Evolutionary conservation across 2,888 invertebrate genomes (phyloP).

Genomic region (Cotesia congregata): DNA sequence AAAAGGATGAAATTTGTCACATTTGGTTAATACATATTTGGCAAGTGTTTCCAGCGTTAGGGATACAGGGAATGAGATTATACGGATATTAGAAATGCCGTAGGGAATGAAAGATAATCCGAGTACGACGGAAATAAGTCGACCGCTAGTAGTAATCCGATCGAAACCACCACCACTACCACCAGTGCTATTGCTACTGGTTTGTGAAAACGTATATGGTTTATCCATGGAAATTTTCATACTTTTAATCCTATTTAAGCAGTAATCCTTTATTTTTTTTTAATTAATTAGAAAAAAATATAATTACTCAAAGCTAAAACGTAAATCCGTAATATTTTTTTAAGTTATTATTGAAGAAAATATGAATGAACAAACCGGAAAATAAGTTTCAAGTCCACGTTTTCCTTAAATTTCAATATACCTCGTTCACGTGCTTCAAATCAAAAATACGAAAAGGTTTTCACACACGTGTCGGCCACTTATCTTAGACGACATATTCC

Average conservation of each 20-base stretch:
- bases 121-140: slow-evolving; percentile 46
- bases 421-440: slow-evolving; percentile 67
- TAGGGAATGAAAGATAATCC: slow-evolving; percentile 36
- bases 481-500: slow-evolving; percentile 47
- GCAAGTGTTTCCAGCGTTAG: slow-evolving; percentile 27
- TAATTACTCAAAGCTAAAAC: not conserved
- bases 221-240: slow-evolving; percentile 26
- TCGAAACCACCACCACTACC: slow-evolving; percentile 43
- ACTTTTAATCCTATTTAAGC: slow-evolving; percentile 26
- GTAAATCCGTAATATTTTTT: not conserved
- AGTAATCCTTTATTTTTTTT: slow-evolving; percentile 32
- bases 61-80: slow-evolving; percentile 47
- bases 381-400: slow-evolving; percentile 56
- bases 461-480: slow-evolving; percentile 61
- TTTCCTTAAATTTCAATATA: slow-evolving; percentile 67
- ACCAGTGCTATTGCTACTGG: slow-evolving; percentile 13
- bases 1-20: slow-evolving; percentile 17
- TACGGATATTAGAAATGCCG: slow-evolving; percentile 43
- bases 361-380: slow-evolving; percentile 47
- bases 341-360: not conserved
- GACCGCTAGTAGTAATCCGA: slow-evolving; percentile 47
- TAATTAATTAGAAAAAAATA: not conserved
- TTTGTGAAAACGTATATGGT: slow-evolving; percentile 21
- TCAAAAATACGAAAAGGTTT: slow-evolving; percentile 64
- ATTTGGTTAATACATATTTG: slow-evolving; percentile 17